Base-by-base conservation (phyloP, 2,888 invertebrate genomes). In the Craniophora ligustri region DNA sequence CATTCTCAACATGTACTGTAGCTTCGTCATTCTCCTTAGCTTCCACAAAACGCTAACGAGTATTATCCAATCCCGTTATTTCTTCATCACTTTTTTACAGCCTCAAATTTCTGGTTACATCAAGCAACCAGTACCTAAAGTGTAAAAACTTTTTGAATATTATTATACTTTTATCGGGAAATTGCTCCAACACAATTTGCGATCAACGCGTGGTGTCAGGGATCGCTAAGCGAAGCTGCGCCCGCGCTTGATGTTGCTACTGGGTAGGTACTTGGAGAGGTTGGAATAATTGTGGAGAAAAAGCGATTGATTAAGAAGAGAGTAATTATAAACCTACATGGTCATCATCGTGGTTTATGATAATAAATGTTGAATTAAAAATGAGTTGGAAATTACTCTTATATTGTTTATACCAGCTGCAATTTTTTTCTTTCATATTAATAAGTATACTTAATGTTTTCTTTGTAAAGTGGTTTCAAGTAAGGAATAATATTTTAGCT, bases 161-260 rank as follows among this genome's bases (percentile, higher is more conserved):
- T 42, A 47, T 41, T 30, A 63, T 68, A 56, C 57, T 65, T 70
- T 72, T 78, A 76, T 60, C 53, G 63, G 49, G 11, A 75, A 76
- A 78, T 83, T 77, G 65, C 73, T 51, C 41, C 15, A 41, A 50
- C 38, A 67, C 72, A 78, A 78, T 82, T 77, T 79, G 67, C 63
- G 67, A 54, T 74, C 59, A 76, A 69, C 75, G 49, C 54, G 74
- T 71, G 55, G 64, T 64, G 67, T 71, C 71, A 72, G 61, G 62
- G 69, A 72, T 77, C 76, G 74, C 82, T 80, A 81, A 75, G 68
- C 39, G 61, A 67, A 60, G 57, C 48, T 76, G 72, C 67, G 72
- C 70, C 15, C 40, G 73, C 67, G 73, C 78, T 63, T 72, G 67
- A 58, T 60, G 34, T 30, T 39, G 79, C 79, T 81, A 80, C 82